Conservation (phyloP, 2,113 vertebrate species). For the Phoenicopterus ruber region DNA sequence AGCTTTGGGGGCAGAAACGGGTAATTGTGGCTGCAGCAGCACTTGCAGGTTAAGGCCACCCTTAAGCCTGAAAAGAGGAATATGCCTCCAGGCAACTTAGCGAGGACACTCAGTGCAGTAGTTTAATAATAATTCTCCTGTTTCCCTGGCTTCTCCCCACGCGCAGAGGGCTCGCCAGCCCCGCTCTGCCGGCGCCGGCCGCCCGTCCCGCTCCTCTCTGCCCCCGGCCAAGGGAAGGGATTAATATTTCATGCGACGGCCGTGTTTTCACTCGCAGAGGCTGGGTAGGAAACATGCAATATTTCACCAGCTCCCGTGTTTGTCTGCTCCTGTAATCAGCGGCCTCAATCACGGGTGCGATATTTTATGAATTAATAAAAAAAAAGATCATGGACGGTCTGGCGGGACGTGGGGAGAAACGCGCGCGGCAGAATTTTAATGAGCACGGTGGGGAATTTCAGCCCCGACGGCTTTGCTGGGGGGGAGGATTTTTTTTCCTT, state of each 20-base stretch:
- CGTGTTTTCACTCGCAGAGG: background rate
- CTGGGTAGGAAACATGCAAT: conserved; percentile 55
- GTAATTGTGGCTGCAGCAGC: background rate
- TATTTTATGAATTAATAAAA: conserved; percentile 84
- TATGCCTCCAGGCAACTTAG: fast-evolving
- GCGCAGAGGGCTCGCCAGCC: background rate
- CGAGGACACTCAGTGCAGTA: background rate
- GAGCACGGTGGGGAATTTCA: conserved; percentile 79
- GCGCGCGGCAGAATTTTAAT: conserved; percentile 75
- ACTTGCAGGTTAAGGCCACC: background rate
- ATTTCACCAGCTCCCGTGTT: conserved; percentile 77
- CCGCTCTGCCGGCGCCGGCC: fast-evolving
- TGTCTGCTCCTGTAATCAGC: conserved; percentile 74
- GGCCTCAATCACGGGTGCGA: conserved; percentile 68
- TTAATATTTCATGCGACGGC: conserved; percentile 76
- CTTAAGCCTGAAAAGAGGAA: background rate
- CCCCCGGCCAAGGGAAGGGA: background rate
- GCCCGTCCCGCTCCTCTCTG: background rate
- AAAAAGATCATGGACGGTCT: conserved; percentile 71
- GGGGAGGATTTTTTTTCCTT: background rate
- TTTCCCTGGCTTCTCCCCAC: fast-evolving
- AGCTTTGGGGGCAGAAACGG: background rate
- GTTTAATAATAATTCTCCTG: fast-evolving
- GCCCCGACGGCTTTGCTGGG: background rate
- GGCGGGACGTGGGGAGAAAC: conserved; percentile 48